A percentile compares a stretch with the other conserved stretches of the same genome.
Evolutionary conservation across 2,113 vertebrate genomes (phyloP).

Genomic region (Verasper variegatus): DNA sequence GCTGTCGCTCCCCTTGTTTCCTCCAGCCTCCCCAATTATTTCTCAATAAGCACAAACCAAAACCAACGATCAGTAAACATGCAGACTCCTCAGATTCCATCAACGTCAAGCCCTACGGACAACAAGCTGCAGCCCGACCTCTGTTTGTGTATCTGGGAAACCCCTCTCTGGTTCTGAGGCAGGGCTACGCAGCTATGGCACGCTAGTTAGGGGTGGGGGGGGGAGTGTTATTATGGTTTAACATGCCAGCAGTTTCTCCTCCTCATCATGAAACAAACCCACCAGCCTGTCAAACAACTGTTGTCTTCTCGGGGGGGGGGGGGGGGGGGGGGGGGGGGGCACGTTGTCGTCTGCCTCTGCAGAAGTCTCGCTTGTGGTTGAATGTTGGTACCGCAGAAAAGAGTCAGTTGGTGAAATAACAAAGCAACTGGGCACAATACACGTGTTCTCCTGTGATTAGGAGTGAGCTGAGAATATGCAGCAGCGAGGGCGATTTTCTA

Average conservation of each 20-base stretch:
- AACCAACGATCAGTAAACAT: slow-evolving; percentile 77
- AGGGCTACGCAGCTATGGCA: slow-evolving; percentile 53
- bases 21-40: slow-evolving; percentile 65
- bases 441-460: not conserved
- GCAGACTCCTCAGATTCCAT: slow-evolving; percentile 65
- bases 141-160: slow-evolving; percentile 68
- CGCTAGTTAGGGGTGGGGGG: slow-evolving; percentile 42
- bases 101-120: slow-evolving; percentile 62
- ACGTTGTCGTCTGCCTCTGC: slow-evolving; percentile 51
- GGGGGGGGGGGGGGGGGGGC: slow-evolving; percentile 39
- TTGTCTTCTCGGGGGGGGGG: slow-evolving; percentile 48
- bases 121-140: slow-evolving; percentile 51
- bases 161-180: slow-evolving; percentile 58
- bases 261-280: slow-evolving; percentile 73
- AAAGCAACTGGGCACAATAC: slow-evolving; percentile 27
- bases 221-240: slow-evolving; percentile 73
- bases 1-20: slow-evolving; percentile 75
- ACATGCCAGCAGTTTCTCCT: slow-evolving; percentile 72
- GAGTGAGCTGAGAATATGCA: not conserved
- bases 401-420: slow-evolving; percentile 56
- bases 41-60: slow-evolving; percentile 69
- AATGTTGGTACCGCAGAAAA: slow-evolving; percentile 18
- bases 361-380: slow-evolving; percentile 50
- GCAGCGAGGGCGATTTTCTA: slow-evolving; percentile 22
- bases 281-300: slow-evolving; percentile 76